Evolutionary conservation across 92 coral and sea anemone genomes (phyloP), one percentile per base, ranked within the genome.

Genomic region (Siderastrea radians): DNA sequence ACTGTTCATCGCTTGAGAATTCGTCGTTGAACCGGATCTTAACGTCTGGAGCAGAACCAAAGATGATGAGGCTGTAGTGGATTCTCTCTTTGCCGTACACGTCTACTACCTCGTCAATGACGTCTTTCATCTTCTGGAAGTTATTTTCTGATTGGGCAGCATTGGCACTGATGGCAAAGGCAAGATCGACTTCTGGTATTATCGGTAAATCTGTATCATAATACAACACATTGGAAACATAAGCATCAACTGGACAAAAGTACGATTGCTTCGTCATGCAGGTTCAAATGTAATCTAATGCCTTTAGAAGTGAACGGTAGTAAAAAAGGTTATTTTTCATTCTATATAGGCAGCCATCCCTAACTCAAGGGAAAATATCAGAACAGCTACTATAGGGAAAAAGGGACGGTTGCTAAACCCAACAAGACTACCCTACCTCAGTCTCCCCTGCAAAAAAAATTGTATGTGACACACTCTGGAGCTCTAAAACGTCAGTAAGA

Each of bases 121-220:
- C 85, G 77, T 80, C 84, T 77, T 89, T 92, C 89, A 94, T 80
- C 72, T 89, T 85, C 11, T 80, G 87, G 80, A 89, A 94, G 80
- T 79, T 89, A n/a, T 88, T 77, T 12, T 86, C 81, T 59, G 93
- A 86, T 48, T 83, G 79, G 13, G 75, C 38, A n/a, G 98, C 86
- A 59, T 91, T 84, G 7, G 98, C 88, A 69, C 96, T 92, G 88
- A 95, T 74, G 43, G 95, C 95, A 87, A 95, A 95, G 16, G 88
- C 94, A 16, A 95, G 94, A 49, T 95, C 98, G 19, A 95, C 89
- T 55, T 92, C 93, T 57, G 91, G 89, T 44, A 72, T 81, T 62
- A 82, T 88, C 17, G 91, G 86, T 51, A 90, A 79, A 77, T 92
- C 94, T 92, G 59, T 43, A 7, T 15, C 68, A 63, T 0, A 14